phyloP scores from a whole-genome alignment of 2,797 vertebrate genomes.

The Zenarchopterus dispar region DNA sequence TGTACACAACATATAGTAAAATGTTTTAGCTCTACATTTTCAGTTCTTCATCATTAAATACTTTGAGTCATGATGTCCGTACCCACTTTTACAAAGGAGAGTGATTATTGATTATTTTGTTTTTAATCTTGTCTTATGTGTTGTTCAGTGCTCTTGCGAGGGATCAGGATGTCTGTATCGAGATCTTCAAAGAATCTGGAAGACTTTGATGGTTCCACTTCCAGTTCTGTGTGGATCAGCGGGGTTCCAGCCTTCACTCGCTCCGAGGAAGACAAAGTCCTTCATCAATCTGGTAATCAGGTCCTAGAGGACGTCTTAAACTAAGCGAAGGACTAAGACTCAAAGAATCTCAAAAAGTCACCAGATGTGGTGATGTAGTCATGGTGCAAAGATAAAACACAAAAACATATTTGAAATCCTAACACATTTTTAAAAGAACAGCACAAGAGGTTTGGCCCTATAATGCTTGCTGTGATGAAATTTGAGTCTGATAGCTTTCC shows the following conservation, averaged over 20 bases:
- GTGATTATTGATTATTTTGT: slow-evolving; percentile 48
- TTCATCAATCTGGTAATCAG: slow-evolving; percentile 50
- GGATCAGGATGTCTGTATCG: slow-evolving; percentile 50
- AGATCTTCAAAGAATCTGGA: slow-evolving; percentile 68
- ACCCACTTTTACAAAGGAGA: not conserved
- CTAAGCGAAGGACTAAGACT: slow-evolving; percentile 20
- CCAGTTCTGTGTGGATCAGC: slow-evolving; percentile 62
- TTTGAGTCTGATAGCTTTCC: too few species aligned
- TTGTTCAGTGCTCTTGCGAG: slow-evolving; percentile 44
- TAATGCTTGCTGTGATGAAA: too few species aligned
- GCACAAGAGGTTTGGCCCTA: too few species aligned
- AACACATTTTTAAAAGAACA: too few species aligned
- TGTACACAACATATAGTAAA: too few species aligned
- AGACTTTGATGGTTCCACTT: slow-evolving; percentile 74
- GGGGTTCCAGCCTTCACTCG: slow-evolving; percentile 46
- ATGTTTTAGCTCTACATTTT: too few species aligned
- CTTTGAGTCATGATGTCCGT: too few species aligned
- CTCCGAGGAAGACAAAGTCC: slow-evolving; percentile 39
- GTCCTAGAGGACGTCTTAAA: slow-evolving; percentile 35
- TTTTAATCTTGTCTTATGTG: slow-evolving; percentile 56
- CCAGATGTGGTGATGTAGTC: too few species aligned
- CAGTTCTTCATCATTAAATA: too few species aligned
- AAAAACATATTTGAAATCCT: too few species aligned
- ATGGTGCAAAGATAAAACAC: too few species aligned
- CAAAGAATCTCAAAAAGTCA: not conserved